These are phyloP conservation scores for Furcula furcula DNA, from an alignment of 2,888 invertebrate genomes.

Conservation along the genomic window DNA sequence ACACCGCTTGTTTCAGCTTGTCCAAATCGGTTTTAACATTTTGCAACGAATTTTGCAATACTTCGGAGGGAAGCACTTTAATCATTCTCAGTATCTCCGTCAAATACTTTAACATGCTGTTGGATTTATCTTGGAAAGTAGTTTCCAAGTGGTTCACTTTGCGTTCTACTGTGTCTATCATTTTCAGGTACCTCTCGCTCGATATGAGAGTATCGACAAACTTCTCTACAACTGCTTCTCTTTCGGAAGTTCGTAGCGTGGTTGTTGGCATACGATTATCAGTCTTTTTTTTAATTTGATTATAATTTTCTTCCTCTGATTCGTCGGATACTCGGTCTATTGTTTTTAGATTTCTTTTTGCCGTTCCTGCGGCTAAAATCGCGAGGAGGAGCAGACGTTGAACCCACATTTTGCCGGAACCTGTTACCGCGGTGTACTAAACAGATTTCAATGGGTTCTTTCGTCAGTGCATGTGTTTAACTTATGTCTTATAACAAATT, in stretches of 20 bases:
- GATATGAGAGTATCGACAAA: slow-evolving; percentile 64
- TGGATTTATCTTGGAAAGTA: slow-evolving; percentile 54
- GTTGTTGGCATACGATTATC: slow-evolving; percentile 25
- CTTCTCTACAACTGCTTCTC: slow-evolving; percentile 57
- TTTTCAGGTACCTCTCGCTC: slow-evolving; percentile 60
- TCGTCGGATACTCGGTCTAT: slow-evolving; percentile 11
- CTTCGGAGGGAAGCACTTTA: slow-evolving; percentile 34
- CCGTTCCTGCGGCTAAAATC: slow-evolving; percentile 11
- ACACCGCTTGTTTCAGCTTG: slow-evolving; percentile 37
- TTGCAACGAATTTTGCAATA: slow-evolving; percentile 36
- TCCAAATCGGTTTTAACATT: slow-evolving; percentile 46
- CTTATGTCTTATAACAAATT: slow-evolving; percentile 28
- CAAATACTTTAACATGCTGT: slow-evolving; percentile 56
- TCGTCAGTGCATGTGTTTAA: slow-evolving; percentile 19
- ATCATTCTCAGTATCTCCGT: slow-evolving; percentile 49
- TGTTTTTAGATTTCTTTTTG: slow-evolving; percentile 11
- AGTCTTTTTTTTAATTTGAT: slow-evolving; percentile 7
- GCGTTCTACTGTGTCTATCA: slow-evolving; percentile 57
- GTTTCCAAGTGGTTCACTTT: slow-evolving; percentile 56
- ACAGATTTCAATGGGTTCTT: slow-evolving; percentile 17
- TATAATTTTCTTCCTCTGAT: slow-evolving; percentile 5
- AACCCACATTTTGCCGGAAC: slow-evolving; percentile 27
- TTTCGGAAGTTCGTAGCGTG: slow-evolving; percentile 19
- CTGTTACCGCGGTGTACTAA: slow-evolving; percentile 12
- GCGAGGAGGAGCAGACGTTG: slow-evolving; percentile 13